phyloP scores from a whole-genome alignment of 1,140 invertebrate genomes.

The Meloidogyne hapla region DNA sequence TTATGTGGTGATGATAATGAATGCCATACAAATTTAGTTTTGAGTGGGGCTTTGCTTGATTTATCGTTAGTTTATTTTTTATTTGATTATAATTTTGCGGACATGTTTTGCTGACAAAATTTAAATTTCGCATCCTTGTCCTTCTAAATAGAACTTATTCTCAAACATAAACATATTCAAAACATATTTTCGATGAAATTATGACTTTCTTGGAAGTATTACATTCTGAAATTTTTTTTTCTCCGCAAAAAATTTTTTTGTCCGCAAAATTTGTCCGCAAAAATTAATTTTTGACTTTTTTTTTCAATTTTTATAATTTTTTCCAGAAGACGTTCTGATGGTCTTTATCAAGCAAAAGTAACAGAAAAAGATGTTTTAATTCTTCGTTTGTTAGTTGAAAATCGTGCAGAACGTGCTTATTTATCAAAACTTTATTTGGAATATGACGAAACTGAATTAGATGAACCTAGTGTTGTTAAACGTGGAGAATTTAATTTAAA shows the following conservation, averaged over 20 bases:
- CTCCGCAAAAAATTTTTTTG: conserved; percentile 28
- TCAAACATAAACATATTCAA: too few relatives aligned
- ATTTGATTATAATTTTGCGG: background rate
- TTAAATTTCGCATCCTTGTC: too few relatives aligned
- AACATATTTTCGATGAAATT: too few relatives aligned
- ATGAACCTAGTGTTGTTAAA: conserved; percentile 42
- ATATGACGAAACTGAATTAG: conserved; percentile 58
- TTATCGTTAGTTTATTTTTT: conserved; percentile 45
- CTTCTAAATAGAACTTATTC: too few relatives aligned
- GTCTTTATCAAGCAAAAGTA: conserved; percentile 48
- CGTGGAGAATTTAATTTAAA: conserved; percentile 23
- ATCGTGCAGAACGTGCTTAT: conserved; percentile 50
- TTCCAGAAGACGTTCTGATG: conserved; percentile 31
- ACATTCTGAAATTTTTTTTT: conserved; percentile 29
- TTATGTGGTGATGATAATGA: conserved; percentile 55
- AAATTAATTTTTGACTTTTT: too few relatives aligned
- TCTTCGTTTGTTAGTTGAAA: conserved; percentile 50
- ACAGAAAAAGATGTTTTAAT: conserved; percentile 51
- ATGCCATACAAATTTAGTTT: conserved; percentile 48
- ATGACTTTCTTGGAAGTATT: too few relatives aligned
- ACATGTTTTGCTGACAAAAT: background rate
- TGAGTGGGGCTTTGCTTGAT: conserved; percentile 42
- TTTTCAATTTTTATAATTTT: background rate
- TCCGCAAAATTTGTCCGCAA: too few relatives aligned
- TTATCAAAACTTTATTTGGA: conserved; percentile 49